These are phyloP conservation scores for Lucilia cuprina DNA, from an alignment of 1,140 invertebrate genomes.

Conservation along the genomic window DNA sequence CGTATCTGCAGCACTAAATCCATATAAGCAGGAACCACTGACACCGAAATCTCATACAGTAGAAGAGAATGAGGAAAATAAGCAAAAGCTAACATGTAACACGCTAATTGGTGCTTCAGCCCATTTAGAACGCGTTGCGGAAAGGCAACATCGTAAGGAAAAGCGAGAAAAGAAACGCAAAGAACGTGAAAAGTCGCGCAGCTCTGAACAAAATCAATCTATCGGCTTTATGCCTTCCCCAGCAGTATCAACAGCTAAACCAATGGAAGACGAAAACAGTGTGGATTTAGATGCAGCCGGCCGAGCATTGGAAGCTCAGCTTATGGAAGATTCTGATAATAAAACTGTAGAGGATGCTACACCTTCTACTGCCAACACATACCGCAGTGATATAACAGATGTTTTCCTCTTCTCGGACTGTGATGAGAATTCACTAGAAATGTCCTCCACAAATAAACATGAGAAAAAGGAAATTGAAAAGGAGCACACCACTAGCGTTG, in stretches of 20 bases:
- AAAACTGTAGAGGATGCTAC: conserved; percentile 56
- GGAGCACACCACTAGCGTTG: background rate
- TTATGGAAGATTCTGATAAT: conserved; percentile 70
- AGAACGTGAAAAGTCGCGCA: conserved; percentile 64
- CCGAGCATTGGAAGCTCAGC: conserved; percentile 79
- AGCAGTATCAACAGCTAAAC: conserved; percentile 51
- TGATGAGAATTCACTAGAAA: conserved; percentile 59
- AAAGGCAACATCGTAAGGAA: conserved; percentile 64
- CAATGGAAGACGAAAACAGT: conserved; percentile 76
- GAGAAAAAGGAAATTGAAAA: conserved; percentile 51
- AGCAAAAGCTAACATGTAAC: conserved; percentile 35
- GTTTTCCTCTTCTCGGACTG: conserved; percentile 65
- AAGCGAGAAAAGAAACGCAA: conserved; percentile 75
- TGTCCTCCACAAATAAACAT: conserved; percentile 41
- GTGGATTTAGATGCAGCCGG: conserved; percentile 81
- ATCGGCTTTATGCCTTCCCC: conserved; percentile 44
- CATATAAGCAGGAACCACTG: conserved; percentile 54
- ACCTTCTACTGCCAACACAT: conserved; percentile 56
- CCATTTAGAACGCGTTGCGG: conserved; percentile 45
- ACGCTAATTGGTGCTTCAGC: background rate
- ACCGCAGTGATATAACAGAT: conserved; percentile 60
- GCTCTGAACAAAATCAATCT: background rate
- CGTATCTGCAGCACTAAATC: conserved; percentile 57
- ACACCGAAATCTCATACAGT: conserved; percentile 47
- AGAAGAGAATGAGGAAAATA: conserved; percentile 44